Conservation (phyloP, 2,888 invertebrate genomes). For the Boloria euphrosyne region DNA sequence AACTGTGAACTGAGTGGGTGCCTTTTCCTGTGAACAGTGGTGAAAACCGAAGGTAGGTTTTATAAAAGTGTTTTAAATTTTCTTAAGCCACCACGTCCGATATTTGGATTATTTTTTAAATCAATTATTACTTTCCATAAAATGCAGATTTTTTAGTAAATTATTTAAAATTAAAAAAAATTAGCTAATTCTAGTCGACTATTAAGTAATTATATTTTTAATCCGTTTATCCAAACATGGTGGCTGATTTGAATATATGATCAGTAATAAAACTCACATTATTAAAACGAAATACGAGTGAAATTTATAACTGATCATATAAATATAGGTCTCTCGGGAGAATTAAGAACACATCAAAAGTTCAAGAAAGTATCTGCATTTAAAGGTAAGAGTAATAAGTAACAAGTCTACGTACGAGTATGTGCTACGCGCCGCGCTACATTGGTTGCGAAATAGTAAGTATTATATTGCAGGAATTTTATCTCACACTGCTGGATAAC, state of each 20-base stretch:
- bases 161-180: no score
- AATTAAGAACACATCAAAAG: neutral
- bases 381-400: neutral
- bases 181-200: neutral
- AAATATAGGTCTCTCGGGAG: constrained; percentile 9
- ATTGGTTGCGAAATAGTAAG: neutral
- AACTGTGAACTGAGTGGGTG: constrained; percentile 53
- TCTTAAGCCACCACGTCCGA: constrained; percentile 20
- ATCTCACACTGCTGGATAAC: no score
- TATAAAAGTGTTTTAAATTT: constrained; percentile 10
- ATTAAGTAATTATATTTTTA: neutral
- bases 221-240: neutral
- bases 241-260: constrained; percentile 3
- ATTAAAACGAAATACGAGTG: neutral
- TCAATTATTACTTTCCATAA: neutral
- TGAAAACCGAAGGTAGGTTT: constrained; percentile 61
- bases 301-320: constrained; percentile 15
- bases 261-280: constrained; percentile 7
- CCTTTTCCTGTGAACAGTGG: constrained; percentile 48
- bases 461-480: no score
- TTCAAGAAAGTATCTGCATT: neutral
- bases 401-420: neutral
- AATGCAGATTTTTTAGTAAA: neutral
- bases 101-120: constrained; percentile 2
- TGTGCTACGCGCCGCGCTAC: neutral